Evolutionary conservation across 2,888 invertebrate species (phyloP), one percentile per base, ranked within the genome.

Genomic region (Acheta domesticus): DNA sequence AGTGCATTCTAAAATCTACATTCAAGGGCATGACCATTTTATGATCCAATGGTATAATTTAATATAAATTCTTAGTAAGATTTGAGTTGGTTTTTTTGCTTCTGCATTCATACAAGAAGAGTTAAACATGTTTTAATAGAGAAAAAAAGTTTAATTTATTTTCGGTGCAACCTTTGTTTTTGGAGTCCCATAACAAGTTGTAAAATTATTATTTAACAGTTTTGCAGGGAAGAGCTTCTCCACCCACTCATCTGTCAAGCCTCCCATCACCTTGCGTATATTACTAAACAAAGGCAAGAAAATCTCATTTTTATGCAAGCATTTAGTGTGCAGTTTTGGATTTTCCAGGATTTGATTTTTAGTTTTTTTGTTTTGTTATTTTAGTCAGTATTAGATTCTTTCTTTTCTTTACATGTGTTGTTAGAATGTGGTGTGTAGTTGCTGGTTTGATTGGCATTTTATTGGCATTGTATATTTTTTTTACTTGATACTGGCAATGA

Each of bases 121-220:
- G 36, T 36, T 36, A 36, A 36, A 36, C 5, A 8, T 36, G 36
- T 36, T 36, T 36, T 36, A 36, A 36, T 8, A 36, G 36, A 36
- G 8, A 36, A 36, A 36, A 36, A 36, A 36, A 36, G 0, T 36
- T 36, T 36, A 36, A 36, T 36, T 36, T 36, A 36, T 8, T 36
- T 8, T 36, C 36, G 36, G 36, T 36, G 36, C 36, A 36, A 36
- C 36, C 11, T 36, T 36, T 36, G 8, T 8, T 36, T 4, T 36
- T 36, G 8, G 36, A 36, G 36, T 5, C 36, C 36, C 36, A 36
- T 36, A 36, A 8, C 36, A 36, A 36, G 3, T 62, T 62, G 62
- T 62, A 62, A 62, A 19, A 62, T 62, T 62, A n/a, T 62, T 62
- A 62, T 62, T 62, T 62, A 16, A 62, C 62, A 62, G 62, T 62